phyloP scores from a whole-genome alignment of 2,888 invertebrate species.

The Hypomecis atomaria region DNA sequence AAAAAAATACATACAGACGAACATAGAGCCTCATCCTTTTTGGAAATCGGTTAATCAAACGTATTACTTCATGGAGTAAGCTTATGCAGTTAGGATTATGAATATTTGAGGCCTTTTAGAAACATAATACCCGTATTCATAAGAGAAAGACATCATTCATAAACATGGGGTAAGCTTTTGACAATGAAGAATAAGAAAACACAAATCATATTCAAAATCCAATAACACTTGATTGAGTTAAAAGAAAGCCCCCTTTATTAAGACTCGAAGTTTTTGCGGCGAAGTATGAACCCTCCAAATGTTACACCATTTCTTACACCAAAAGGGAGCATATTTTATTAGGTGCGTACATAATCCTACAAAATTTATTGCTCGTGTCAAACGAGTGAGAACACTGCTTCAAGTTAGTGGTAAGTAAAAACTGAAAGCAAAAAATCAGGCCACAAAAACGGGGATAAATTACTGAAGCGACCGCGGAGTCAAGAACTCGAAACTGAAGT shows the following conservation, averaged over 20 bases:
- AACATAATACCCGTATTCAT: no score
- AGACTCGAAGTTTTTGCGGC: slow-evolving; percentile 34
- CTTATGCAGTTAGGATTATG: no score
- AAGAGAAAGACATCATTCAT: no score
- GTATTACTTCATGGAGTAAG: no score
- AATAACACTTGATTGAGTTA: slow-evolving; percentile 28
- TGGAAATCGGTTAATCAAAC: no score
- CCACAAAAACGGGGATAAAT: slow-evolving; percentile 54
- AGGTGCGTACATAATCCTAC: slow-evolving; percentile 49
- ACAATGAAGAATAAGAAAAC: background rate
- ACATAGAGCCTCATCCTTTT: no score
- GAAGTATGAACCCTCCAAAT: slow-evolving; percentile 31
- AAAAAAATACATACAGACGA: no score
- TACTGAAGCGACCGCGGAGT: slow-evolving; percentile 45
- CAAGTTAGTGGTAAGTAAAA: slow-evolving; percentile 39
- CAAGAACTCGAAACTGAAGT: slow-evolving; percentile 21
- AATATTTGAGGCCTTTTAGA: no score
- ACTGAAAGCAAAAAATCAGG: slow-evolving; percentile 46
- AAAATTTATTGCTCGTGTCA: slow-evolving; percentile 50
- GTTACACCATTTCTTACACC: slow-evolving; percentile 36
- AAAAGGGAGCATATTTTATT: slow-evolving; percentile 45
- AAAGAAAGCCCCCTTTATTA: slow-evolving; percentile 29
- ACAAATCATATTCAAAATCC: slow-evolving; percentile 11
- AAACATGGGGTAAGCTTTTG: no score
- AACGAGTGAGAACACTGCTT: slow-evolving; percentile 40